Conservation (phyloP, 2,113 vertebrate genomes). For the Aphyosemion australe region DNA sequence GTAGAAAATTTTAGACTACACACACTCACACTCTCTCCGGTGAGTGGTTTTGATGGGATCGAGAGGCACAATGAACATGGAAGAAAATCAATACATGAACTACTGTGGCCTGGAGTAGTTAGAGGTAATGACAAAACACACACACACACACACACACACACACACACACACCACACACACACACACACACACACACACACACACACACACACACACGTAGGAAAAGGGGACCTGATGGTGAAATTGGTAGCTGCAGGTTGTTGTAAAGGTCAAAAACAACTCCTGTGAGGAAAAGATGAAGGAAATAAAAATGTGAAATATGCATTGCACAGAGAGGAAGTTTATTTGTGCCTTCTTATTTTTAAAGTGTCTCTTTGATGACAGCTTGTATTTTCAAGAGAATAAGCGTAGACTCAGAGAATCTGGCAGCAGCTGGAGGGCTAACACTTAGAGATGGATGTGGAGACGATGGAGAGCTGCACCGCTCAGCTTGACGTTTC, state of each 20-base stretch:
- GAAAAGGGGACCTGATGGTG: slow-evolving; percentile 10
- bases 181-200: too few relatives aligned
- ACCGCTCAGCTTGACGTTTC: neutral
- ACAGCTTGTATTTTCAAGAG: slow-evolving; percentile 22
- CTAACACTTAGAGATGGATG: slow-evolving; percentile 19
- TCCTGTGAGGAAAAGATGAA: slow-evolving; percentile 9
- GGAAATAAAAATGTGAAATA: slow-evolving; percentile 19
- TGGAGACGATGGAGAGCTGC: neutral
- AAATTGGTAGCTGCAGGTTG: slow-evolving; percentile 11
- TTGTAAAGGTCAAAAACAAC: slow-evolving; percentile 37
- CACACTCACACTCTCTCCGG: neutral
- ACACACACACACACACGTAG: neutral
- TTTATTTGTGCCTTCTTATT: neutral
- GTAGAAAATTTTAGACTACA: neutral
- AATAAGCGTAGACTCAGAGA: slow-evolving; percentile 4
- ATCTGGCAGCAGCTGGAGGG: slow-evolving; percentile 1
- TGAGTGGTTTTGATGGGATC: slow-evolving; percentile 29
- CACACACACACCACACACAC: too few relatives aligned
- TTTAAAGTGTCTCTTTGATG: slow-evolving; percentile 2
- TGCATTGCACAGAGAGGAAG: neutral
- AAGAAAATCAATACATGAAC: slow-evolving; percentile 63
- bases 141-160: slow-evolving; percentile 1
- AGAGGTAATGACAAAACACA: slow-evolving; percentile 36
- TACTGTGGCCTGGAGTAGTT: slow-evolving; percentile 58
- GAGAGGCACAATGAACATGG: slow-evolving; percentile 37